These are phyloP conservation scores for Chauna torquata DNA, from an alignment of 2,113 vertebrate genomes.

Conservation along the genomic window DNA sequence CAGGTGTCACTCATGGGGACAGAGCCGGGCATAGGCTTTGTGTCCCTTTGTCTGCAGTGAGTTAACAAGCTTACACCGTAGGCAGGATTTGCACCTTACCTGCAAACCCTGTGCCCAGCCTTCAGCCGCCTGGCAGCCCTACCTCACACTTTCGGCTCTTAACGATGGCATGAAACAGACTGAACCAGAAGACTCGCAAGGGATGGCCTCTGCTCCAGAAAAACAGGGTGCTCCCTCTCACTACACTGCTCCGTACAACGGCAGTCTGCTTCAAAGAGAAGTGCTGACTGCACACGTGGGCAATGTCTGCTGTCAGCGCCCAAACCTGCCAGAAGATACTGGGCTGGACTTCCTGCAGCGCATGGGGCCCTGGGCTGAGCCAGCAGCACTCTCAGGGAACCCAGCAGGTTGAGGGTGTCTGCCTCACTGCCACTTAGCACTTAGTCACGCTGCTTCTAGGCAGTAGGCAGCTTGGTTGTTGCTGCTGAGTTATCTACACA, in stretches of 20 bases:
- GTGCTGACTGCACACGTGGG: not conserved
- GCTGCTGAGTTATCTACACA: not conserved
- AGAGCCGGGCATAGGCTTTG: not conserved
- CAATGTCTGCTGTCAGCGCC: not conserved
- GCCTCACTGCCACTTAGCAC: not conserved
- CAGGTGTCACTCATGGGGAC: not conserved
- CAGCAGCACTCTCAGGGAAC: not conserved
- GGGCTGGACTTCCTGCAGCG: not conserved
- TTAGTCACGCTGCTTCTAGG: not conserved
- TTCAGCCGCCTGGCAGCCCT: not conserved
- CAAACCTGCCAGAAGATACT: not conserved
- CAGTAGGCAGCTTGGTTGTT: not conserved
- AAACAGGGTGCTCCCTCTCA: not conserved
- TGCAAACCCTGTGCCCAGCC: not conserved
- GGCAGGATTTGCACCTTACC: not conserved
- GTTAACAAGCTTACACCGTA: not conserved
- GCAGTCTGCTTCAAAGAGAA: not conserved
- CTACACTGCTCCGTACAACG: not conserved
- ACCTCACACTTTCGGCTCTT: not conserved
- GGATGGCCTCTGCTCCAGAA: not conserved
- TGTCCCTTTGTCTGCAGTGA: not conserved
- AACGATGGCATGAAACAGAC: not conserved
- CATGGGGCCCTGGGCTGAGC: not conserved
- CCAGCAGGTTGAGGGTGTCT: not conserved
- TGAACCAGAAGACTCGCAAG: not conserved